phyloP scores from a whole-genome alignment of 2,888 invertebrate species.

The Sarcophaga carnaria region DNA sequence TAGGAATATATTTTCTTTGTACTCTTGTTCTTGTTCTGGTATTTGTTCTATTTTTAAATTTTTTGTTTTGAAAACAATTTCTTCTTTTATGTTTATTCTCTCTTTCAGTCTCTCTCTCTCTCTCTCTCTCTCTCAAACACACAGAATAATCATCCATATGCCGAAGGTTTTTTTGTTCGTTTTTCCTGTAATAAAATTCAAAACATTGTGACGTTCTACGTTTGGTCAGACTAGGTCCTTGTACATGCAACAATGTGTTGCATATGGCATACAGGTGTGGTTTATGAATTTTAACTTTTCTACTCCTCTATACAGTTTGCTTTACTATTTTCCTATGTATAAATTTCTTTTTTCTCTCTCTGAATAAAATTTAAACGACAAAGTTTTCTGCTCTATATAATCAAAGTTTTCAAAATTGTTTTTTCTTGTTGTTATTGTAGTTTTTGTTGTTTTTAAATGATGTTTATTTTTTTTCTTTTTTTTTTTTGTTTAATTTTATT shows the following conservation, averaged over 20 bases:
- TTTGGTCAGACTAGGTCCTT: not conserved
- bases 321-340: no score
- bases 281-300: not conserved
- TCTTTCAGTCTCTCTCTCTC: no score
- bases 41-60: no score
- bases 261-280: not conserved
- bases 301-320: no score
- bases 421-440: not conserved
- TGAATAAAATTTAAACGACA: not conserved
- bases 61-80: no score
- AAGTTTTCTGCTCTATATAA: not conserved
- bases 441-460: not conserved
- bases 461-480: not conserved
- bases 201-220: not conserved
- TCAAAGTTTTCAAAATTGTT: not conserved
- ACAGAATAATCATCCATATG: not conserved
- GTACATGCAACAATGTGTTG: not conserved
- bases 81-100: no score
- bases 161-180: not conserved
- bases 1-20: no score
- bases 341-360: not conserved
- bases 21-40: no score
- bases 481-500: not conserved
- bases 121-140: no score
- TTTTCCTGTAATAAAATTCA: not conserved